Conservation (phyloP, 2,113 vertebrate species). For the Gymnobelideus leadbeateri region DNA sequence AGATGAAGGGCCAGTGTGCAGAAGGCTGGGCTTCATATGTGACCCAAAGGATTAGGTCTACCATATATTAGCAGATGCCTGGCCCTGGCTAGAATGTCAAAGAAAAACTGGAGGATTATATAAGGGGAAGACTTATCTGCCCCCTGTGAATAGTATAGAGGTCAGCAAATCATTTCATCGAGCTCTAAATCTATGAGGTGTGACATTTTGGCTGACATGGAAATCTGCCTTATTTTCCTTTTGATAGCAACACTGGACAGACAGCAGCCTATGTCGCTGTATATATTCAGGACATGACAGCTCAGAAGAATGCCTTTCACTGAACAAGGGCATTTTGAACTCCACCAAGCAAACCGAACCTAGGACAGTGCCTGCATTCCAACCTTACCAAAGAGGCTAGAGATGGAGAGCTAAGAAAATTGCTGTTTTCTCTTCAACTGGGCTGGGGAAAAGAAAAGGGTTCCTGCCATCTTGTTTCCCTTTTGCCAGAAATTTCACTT, state of each 20-base stretch:
- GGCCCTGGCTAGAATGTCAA: neutral
- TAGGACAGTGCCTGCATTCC: conserved; percentile 30
- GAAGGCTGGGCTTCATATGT: conserved; percentile 11
- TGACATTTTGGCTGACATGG: conserved; percentile 59
- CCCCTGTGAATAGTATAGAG: neutral
- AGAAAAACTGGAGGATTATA: conserved; percentile 25
- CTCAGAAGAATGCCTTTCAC: conserved; percentile 16
- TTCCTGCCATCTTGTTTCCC: neutral
- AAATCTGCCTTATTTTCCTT: conserved; percentile 60
- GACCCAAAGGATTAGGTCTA: conserved; percentile 15
- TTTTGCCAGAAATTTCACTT: neutral
- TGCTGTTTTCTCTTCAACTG: conserved; percentile 8
- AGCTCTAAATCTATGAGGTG: conserved; percentile 64
- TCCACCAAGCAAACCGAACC: neutral
- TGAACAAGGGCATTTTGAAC: conserved; percentile 53
- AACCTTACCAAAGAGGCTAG: neutral
- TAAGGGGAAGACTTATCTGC: conserved; percentile 25
- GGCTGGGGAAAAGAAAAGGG: neutral
- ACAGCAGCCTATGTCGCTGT: neutral
- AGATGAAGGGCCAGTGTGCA: neutral
- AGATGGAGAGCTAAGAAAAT: conserved; percentile 34
- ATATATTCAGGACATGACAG: conserved; percentile 2
- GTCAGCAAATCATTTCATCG: conserved; percentile 58
- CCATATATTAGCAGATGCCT: conserved; percentile 32
- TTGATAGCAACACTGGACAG: conserved; percentile 42